Percentiles rank a stretch among this genome's conserved stretches.
These are phyloP conservation scores for Fissipunctia ypsillon DNA, from an alignment of 2,888 invertebrate genomes.

Conservation along the genomic window DNA sequence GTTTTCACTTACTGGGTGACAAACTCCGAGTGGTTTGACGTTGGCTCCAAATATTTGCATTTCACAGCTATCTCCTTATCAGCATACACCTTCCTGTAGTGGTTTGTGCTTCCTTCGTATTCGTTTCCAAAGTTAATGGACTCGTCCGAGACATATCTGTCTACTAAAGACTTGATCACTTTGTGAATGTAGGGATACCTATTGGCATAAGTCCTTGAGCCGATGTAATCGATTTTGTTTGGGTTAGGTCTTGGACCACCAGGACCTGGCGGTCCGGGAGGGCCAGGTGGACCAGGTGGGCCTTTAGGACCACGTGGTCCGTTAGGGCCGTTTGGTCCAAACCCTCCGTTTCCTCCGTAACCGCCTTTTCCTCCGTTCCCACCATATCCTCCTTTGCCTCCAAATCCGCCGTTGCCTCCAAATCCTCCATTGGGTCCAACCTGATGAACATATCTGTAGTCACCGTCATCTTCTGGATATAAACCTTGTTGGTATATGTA, in stretches of 20 bases:
- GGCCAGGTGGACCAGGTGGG: slow-evolving; percentile 57
- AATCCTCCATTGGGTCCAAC: slow-evolving; percentile 79
- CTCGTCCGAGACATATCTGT: slow-evolving; percentile 81
- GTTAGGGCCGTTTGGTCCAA: slow-evolving; percentile 63
- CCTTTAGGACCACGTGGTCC: slow-evolving; percentile 64
- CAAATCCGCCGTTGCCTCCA: slow-evolving; percentile 73
- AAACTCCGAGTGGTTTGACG: slow-evolving; percentile 75
- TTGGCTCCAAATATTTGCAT: slow-evolving; percentile 79
- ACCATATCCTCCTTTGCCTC: slow-evolving; percentile 73
- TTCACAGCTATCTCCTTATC: slow-evolving; percentile 82
- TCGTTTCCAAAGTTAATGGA: slow-evolving; percentile 74
- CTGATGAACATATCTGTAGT: slow-evolving; percentile 87
- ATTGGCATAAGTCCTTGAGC: slow-evolving; percentile 80
- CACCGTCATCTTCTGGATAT: slow-evolving; percentile 84
- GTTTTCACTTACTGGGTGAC: slow-evolving; percentile 80
- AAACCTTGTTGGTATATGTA: slow-evolving; percentile 83
- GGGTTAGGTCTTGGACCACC: slow-evolving; percentile 58
- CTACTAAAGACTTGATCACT: slow-evolving; percentile 79
- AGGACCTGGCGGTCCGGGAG: slow-evolving; percentile 66
- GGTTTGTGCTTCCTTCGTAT: slow-evolving; percentile 73
- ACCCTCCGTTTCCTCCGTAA: slow-evolving; percentile 53
- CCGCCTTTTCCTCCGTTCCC: slow-evolving; percentile 69
- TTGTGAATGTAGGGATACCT: slow-evolving; percentile 83
- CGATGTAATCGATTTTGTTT: slow-evolving; percentile 78
- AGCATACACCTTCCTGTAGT: slow-evolving; percentile 77